These are phyloP conservation scores for Lithodes maja DNA, from an alignment of 2,888 invertebrate species.

Conservation along the genomic window DNA sequence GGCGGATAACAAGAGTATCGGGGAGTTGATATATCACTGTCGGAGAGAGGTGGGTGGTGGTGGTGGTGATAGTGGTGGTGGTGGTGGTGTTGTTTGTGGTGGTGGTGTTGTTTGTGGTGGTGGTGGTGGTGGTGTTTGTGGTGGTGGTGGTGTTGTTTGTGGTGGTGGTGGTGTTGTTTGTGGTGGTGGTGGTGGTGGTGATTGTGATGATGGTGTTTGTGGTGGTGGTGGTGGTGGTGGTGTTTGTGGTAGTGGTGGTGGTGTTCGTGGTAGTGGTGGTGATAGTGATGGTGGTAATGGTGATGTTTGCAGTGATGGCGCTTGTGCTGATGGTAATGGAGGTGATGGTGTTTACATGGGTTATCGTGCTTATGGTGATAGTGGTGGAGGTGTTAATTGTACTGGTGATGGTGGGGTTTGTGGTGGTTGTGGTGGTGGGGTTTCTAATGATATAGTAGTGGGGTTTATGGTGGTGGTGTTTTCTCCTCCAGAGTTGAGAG, in stretches of 20 bases:
- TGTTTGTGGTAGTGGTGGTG: not conserved
- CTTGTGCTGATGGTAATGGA: not conserved
- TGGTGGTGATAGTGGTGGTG: not conserved
- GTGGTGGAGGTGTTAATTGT: not conserved
- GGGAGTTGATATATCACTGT: not conserved
- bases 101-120: slow-evolving; percentile 20
- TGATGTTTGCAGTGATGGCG: not conserved
- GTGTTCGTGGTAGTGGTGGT: not conserved
- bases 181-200: not conserved
- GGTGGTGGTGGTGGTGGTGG: not conserved
- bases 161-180: not conserved
- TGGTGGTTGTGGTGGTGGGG: too few relatives aligned
- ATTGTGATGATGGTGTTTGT: not conserved
- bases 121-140: not conserved
- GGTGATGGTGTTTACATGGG: not conserved
- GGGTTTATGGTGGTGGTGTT: too few relatives aligned
- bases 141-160: not conserved
- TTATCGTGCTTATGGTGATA: not conserved
- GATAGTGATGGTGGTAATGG: not conserved
- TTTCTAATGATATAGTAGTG: too few relatives aligned
- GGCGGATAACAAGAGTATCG: not conserved
- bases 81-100: slow-evolving; percentile 8
- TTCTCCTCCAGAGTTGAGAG: too few relatives aligned
- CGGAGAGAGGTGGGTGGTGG: not conserved
- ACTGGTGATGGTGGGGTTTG: not conserved